A percentile compares a stretch with the other conserved stretches of the same genome.
Evolutionary conservation across 2,113 vertebrate species (phyloP).

Genomic region (Pseudolaguvia tuberculata): DNA sequence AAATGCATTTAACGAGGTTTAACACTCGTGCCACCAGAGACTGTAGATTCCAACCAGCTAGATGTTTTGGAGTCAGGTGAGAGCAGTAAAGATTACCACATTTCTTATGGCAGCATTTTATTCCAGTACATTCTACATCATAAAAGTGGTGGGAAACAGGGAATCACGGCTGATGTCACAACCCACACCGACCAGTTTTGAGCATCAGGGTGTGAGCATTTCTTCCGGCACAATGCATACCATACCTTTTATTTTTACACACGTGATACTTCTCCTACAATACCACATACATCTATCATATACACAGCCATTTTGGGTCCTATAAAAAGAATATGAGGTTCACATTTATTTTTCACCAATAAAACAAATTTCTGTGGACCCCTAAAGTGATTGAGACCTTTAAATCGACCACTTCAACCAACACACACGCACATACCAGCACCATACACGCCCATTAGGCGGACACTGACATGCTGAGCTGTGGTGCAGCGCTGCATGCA

Average conservation of each 20-base stretch:
- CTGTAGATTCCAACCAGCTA: no score
- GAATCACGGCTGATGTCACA: constrained; percentile 5
- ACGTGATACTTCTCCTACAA: no score
- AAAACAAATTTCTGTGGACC: no score
- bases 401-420: no score
- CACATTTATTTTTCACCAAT: no score
- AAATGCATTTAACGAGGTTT: not conserved
- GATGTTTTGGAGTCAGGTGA: not conserved
- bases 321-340: no score
- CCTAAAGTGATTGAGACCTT: no score
- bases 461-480: not conserved
- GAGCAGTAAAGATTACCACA: not conserved
- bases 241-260: not conserved
- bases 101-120: not conserved
- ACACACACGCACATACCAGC: not conserved
- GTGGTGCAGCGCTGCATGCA: not conserved
- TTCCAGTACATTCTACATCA: constrained; percentile 8
- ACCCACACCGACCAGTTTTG: not conserved
- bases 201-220: not conserved
- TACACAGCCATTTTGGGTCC: no score
- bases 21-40: no score
- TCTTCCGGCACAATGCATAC: not conserved
- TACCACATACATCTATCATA: no score
- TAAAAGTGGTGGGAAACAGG: constrained; percentile 1
- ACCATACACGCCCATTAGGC: not conserved